Conservation (phyloP, 2,113 vertebrate genomes). For the Indri indri region DNA sequence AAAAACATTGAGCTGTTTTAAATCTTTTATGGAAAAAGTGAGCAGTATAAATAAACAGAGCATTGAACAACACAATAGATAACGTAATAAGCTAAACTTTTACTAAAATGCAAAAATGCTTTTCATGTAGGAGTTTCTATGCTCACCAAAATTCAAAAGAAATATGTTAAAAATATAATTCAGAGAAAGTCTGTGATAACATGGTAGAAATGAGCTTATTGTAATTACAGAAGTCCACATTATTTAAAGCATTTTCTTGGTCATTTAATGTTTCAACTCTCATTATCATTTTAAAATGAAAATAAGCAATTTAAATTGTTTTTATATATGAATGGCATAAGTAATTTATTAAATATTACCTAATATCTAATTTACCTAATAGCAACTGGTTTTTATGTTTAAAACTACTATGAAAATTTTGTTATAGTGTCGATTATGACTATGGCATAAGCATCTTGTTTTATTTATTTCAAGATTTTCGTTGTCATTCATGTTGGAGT, state of each 20-base stretch:
- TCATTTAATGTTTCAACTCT: background rate
- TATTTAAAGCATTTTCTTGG: background rate
- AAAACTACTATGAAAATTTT: background rate
- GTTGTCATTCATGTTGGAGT: background rate
- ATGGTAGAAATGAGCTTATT: background rate
- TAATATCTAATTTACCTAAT: background rate
- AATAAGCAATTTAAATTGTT: background rate
- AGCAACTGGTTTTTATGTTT: background rate
- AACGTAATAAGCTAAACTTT: background rate
- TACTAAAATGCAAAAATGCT: background rate
- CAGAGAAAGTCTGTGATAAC: background rate
- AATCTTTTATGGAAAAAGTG: background rate
- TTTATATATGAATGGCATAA: background rate
- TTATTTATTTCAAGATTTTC: background rate
- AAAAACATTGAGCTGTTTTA: background rate
- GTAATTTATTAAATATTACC: background rate
- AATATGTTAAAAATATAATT: slow-evolving; percentile 20
- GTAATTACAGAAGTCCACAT: background rate
- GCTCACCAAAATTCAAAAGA: background rate
- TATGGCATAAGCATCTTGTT: background rate
- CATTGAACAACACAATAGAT: background rate
- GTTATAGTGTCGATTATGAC: background rate
- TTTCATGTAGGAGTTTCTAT: background rate
- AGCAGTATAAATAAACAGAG: background rate
- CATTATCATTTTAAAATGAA: background rate